Evolutionary conservation across 2,888 invertebrate species (phyloP), one percentile per base, ranked within the genome.

Genomic region (Sminthurinus aureus): DNA sequence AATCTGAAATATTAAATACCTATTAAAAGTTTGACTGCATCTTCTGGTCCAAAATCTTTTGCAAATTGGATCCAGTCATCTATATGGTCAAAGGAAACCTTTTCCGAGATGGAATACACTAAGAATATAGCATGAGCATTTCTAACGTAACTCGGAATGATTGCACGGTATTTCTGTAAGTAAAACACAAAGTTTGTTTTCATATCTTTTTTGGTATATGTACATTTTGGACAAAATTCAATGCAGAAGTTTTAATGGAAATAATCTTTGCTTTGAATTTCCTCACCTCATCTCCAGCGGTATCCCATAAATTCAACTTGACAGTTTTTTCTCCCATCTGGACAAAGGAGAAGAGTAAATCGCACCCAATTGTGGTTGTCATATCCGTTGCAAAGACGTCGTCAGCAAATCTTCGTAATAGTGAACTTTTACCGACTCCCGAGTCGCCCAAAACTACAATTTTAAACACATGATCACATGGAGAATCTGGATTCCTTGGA

Each of bases 391-490:
- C 9, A 66, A 85, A 85, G 26, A 81, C 73, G 52, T 85, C 73
- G 26, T 85, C 84, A 4, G 84, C 78, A 75, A 84, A 86, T 58
- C 85, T 71, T 51, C 86, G 77, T 1, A 87, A 81, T 8, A 87
- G 58, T 13, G 84, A 81, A 83, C 38, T 38, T 38, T 38, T 38
- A 1, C 38, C 38, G 3, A 38, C 38, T 38, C 38, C 38, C 11
- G 97, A 97, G 91, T 98, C 97, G 0, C 98, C 98, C 67, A 98
- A 91, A 89, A 98, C 96, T 74, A 98, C 87, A 20, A 88, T 85
- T 83, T 88, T 88, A 77, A 88, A 88, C 26, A 85, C 85, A 79
- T 88, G 86, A 66, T 88, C 88, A 82, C 88, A 81, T 26, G 81
- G 64, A 11, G 74, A 73, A 74, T 81, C 81, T 18, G 81, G 81